These are phyloP conservation scores for Linnaemya tessellans DNA, from an alignment of 2,888 invertebrate genomes.

Conservation along the genomic window DNA sequence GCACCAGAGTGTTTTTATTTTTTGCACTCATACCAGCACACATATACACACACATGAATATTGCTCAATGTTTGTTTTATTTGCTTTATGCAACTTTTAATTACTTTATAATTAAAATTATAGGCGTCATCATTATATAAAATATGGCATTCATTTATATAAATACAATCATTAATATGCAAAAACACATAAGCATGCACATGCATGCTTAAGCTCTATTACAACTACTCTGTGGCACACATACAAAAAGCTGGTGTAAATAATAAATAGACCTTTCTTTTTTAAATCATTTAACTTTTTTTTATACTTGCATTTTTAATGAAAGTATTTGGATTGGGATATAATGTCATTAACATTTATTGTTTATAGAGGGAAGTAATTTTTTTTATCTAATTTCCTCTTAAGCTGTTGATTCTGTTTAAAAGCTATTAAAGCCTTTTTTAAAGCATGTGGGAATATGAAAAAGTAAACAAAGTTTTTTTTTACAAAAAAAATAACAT, in stretches of 20 bases:
- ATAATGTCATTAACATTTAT: constrained; percentile 59
- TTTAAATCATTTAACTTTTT: background rate
- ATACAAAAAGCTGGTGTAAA: background rate
- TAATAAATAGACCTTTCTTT: constrained; percentile 20
- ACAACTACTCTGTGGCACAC: background rate
- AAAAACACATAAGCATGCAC: background rate
- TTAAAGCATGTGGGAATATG: background rate
- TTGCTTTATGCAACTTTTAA: constrained; percentile 51
- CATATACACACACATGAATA: background rate
- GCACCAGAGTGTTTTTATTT: background rate
- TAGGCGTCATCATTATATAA: constrained; percentile 45
- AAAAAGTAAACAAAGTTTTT: background rate
- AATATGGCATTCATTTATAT: constrained; percentile 32
- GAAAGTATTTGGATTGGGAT: constrained; percentile 7
- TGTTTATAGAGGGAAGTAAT: constrained; percentile 14
- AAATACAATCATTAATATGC: background rate
- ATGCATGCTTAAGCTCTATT: background rate
- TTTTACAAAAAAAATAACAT: constrained; percentile 36
- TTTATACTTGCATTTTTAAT: background rate
- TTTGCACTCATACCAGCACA: no score
- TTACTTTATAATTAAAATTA: constrained; percentile 70
- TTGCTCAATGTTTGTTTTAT: constrained; percentile 17
- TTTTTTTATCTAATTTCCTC: constrained; percentile 43
- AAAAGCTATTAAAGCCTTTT: constrained; percentile 22
- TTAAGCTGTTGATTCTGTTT: constrained; percentile 24